Evolutionary conservation across 2,888 invertebrate species (phyloP).

Genomic region (Agrilus mali): DNA sequence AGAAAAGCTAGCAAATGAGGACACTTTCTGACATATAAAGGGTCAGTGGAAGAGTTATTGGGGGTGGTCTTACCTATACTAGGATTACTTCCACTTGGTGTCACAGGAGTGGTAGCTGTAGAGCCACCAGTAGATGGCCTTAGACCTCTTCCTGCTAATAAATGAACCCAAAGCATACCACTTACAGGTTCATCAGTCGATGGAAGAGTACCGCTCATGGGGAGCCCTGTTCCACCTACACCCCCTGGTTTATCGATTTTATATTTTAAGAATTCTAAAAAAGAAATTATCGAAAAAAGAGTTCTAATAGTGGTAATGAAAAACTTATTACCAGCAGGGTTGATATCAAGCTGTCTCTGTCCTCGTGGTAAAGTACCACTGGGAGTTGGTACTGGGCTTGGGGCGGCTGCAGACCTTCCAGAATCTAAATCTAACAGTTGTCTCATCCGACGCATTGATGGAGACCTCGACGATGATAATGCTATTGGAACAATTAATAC

Average conservation of each 20-base stretch:
- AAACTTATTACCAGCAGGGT: conserved; percentile 58
- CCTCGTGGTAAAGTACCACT: conserved; percentile 62
- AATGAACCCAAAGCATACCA: conserved; percentile 82
- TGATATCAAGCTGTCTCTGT: conserved; percentile 71
- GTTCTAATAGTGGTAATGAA: background rate
- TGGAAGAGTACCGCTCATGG: conserved; percentile 14
- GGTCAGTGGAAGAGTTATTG: no score
- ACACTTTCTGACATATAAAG: no score
- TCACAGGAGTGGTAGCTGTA: conserved; percentile 60
- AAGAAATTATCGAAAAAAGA: background rate
- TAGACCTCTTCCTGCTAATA: conserved; percentile 77
- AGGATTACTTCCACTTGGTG: conserved; percentile 42
- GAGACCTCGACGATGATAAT: conserved; percentile 42
- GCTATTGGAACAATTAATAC: conserved; percentile 21
- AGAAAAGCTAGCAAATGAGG: no score
- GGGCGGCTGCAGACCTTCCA: conserved; percentile 38
- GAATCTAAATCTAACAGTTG: conserved; percentile 63
- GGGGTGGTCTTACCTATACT: conserved; percentile 28
- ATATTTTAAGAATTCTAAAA: conserved; percentile 77
- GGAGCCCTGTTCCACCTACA: conserved; percentile 9
- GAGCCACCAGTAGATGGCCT: conserved; percentile 56
- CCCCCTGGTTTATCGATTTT: conserved; percentile 67
- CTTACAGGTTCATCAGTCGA: conserved; percentile 51
- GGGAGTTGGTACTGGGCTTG: conserved; percentile 65
- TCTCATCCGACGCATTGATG: conserved; percentile 68